These are phyloP conservation scores for Plestiodon gilberti DNA, from an alignment of 2,113 vertebrate genomes.

Conservation along the genomic window DNA sequence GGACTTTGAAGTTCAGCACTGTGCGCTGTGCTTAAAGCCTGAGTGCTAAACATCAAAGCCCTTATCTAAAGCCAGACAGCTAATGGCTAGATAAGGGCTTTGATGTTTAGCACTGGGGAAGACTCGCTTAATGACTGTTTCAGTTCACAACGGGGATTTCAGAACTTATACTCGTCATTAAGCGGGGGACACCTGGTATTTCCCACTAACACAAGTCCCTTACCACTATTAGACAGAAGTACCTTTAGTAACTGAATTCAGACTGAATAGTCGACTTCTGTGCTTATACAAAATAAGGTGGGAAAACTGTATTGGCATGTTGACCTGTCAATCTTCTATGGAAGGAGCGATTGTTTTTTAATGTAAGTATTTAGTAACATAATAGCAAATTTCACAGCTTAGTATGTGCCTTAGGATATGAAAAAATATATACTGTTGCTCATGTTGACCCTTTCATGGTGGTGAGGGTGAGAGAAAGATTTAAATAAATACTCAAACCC, in stretches of 20 bases:
- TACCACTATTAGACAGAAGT: background rate
- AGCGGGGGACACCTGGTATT: no score
- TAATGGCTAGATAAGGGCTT: no score
- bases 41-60: no score
- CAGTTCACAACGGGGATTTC: no score
- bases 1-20: no score
- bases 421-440: background rate
- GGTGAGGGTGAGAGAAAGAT: background rate
- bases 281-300: constrained; percentile 9
- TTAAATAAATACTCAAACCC: background rate
- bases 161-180: no score
- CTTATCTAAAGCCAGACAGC: no score
- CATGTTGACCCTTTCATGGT: background rate
- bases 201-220: background rate
- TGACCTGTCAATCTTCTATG: constrained; percentile 47
- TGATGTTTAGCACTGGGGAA: no score
- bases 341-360: constrained; percentile 36
- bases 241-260: background rate
- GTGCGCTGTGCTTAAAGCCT: no score
- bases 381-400: background rate
- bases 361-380: background rate
- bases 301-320: constrained; percentile 44
- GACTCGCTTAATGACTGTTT: no score
- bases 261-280: no score
- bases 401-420: background rate